phyloP scores from a whole-genome alignment of 2,888 invertebrate genomes.

The Stenchaetothrips biformis region DNA sequence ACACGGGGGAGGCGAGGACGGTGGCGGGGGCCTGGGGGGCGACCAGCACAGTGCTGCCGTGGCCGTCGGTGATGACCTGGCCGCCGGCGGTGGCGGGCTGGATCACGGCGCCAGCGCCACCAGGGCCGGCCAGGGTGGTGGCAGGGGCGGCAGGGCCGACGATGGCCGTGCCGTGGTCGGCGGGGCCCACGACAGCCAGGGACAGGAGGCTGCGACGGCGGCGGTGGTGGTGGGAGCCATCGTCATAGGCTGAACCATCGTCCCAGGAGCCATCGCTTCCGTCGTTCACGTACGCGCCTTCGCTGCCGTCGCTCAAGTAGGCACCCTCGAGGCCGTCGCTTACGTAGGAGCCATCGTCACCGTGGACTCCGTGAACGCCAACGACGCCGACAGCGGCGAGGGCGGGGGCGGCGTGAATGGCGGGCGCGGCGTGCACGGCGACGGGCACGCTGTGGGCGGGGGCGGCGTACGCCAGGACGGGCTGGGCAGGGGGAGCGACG shows the following conservation, averaged over 20 bases:
- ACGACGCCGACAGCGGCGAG: background rate
- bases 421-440: background rate
- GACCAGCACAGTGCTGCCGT: background rate
- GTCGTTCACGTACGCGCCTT: background rate
- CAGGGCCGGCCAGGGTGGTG: background rate
- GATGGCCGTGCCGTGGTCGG: background rate
- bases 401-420: background rate
- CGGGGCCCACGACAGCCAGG: background rate
- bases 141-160: background rate
- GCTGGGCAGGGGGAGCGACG: background rate
- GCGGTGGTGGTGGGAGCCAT: slow-evolving; percentile 4
- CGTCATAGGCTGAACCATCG: background rate
- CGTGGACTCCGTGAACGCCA: background rate
- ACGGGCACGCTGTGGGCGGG: background rate
- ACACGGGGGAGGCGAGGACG: background rate
- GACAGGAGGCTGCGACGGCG: background rate
- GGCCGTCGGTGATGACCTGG: background rate
- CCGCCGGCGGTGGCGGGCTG: background rate
- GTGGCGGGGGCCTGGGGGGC: background rate
- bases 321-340: background rate
- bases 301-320: background rate
- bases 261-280: background rate
- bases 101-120: background rate
- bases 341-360: background rate
- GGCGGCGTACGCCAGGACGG: background rate